Evolutionary conservation across 2,888 invertebrate genomes (phyloP).

Genomic region (Cataglyphis cursor): DNA sequence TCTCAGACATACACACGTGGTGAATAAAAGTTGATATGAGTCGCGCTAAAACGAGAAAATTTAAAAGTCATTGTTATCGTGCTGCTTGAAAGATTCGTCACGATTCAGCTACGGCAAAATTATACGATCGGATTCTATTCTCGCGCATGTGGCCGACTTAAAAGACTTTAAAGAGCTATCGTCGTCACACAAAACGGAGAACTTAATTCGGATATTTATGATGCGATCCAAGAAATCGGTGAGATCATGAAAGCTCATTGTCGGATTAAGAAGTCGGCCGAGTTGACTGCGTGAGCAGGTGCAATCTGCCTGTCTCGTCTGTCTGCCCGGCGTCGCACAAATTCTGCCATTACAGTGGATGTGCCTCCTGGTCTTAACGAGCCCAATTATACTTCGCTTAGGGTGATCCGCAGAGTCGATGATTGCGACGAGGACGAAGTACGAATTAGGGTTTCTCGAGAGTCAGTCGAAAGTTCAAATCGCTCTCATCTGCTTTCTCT

Average conservation of each 20-base stretch:
- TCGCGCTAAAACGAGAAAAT: neutral
- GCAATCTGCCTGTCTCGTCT: constrained; percentile 25
- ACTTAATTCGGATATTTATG: constrained; percentile 32
- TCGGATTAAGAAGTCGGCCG: constrained; percentile 53
- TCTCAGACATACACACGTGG: neutral
- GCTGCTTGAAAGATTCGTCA: neutral
- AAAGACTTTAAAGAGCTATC: constrained; percentile 3
- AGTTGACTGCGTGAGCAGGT: constrained; percentile 51
- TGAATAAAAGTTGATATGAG: neutral
- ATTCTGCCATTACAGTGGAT: constrained; percentile 33
- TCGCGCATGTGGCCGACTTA: too few relatives aligned
- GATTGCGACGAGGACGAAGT: constrained; percentile 62
- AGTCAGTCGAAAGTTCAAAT: constrained; percentile 50
- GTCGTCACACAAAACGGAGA: neutral
- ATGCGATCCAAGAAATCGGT: constrained; percentile 3
- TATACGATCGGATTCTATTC: neutral
- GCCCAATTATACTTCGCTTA: constrained; percentile 80
- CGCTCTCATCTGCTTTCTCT: constrained; percentile 47
- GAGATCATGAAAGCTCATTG: constrained; percentile 49
- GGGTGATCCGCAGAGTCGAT: constrained; percentile 71
- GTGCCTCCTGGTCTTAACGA: constrained; percentile 72
- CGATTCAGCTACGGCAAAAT: neutral
- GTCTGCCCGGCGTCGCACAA: constrained; percentile 15
- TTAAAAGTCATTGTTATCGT: neutral
- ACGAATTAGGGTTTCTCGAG: constrained; percentile 60